Conservation (phyloP, 2,797 vertebrate genomes). For the Tokudaia tokunoshimensis region DNA sequence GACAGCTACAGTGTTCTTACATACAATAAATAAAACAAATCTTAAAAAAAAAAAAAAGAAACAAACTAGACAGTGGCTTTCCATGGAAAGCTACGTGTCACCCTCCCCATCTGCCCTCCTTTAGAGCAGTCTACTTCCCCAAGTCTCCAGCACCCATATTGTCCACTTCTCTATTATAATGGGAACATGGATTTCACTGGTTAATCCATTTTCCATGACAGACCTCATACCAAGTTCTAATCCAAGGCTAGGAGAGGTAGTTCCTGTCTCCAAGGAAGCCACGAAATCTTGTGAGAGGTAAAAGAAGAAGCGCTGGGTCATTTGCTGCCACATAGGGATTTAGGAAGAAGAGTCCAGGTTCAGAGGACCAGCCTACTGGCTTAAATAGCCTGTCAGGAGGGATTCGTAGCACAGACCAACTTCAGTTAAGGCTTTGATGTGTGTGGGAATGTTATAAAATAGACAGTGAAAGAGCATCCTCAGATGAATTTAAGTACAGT, state of each 20-base stretch:
- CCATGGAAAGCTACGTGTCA: not conserved
- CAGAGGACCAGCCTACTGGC: not conserved
- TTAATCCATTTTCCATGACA: not conserved
- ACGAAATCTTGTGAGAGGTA: not conserved
- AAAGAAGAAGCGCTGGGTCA: not conserved
- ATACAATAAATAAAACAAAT: too few species aligned
- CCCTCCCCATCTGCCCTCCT: not conserved
- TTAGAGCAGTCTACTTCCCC: not conserved
- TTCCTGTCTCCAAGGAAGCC: not conserved
- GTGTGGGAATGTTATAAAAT: not conserved
- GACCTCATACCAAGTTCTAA: not conserved
- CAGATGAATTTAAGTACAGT: not conserved
- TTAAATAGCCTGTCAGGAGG: not conserved
- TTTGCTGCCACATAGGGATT: not conserved
- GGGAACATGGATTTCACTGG: rapidly evolving
- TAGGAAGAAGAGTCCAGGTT: not conserved
- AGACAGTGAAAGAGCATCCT: not conserved
- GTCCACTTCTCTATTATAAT: not conserved
- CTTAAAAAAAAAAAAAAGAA: too few species aligned
- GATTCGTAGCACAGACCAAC: not conserved
- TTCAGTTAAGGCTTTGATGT: not conserved
- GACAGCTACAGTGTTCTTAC: too few species aligned
- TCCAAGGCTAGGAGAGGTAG: not conserved
- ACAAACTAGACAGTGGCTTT: not conserved
- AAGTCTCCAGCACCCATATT: not conserved